Conservation (phyloP, 2,113 vertebrate species). For the Pangasianodon gigas region DNA sequence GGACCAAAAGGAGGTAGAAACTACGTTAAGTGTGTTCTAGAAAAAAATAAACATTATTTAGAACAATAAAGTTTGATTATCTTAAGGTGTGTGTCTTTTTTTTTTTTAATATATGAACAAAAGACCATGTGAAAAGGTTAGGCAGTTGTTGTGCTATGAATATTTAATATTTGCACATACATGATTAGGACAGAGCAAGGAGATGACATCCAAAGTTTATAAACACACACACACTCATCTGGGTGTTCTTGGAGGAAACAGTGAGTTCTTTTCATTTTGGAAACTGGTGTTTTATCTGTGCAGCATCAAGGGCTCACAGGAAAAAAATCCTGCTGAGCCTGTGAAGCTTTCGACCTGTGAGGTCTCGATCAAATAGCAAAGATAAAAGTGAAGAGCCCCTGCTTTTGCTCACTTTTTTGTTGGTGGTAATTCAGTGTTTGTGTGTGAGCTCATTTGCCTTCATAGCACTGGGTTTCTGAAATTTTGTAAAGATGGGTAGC, state of each 20-base stretch:
- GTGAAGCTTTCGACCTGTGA: conserved; percentile 28
- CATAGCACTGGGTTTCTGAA: conserved; percentile 44
- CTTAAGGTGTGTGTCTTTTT: background rate
- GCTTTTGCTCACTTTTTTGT: conserved; percentile 27
- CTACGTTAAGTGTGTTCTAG: too few relatives aligned
- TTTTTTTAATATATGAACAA: background rate
- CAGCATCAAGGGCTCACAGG: conserved; percentile 15
- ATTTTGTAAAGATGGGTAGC: background rate
- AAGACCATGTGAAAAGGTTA: background rate
- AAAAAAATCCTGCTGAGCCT: conserved; percentile 10
- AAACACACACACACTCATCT: background rate
- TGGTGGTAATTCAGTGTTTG: conserved; percentile 25
- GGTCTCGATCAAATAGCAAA: conserved; percentile 2
- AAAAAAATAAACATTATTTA: background rate
- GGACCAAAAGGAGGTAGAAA: background rate
- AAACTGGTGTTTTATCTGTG: background rate
- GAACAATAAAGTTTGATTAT: background rate
- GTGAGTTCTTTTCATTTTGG: background rate
- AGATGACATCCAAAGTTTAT: background rate
- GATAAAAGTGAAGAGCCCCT: background rate
- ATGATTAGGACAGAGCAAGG: background rate
- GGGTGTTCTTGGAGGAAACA: background rate
- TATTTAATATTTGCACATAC: background rate
- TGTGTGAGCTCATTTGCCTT: conserved; percentile 22
- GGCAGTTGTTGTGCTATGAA: background rate